Conservation (phyloP, 2,797 vertebrate species). For the Borostomias antarcticus region DNA sequence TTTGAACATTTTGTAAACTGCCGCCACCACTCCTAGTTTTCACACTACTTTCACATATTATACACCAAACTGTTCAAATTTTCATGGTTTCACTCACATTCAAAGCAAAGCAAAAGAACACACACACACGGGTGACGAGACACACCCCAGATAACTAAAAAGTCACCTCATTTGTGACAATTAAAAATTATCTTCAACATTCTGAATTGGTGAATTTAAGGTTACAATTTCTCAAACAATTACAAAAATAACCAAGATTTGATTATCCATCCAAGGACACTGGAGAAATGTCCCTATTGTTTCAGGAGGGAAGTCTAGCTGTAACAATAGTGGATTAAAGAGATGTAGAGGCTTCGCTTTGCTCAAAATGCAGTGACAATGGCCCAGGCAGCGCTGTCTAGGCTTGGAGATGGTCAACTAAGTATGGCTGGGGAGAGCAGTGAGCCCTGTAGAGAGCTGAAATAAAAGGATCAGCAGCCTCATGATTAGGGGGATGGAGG, state of each 20-base stretch:
- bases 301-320: neutral
- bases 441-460: conserved; percentile 1
- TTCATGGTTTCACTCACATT: no score
- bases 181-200: neutral
- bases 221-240: neutral
- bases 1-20: no score
- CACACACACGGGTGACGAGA: no score
- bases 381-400: neutral
- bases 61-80: no score
- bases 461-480: conserved; percentile 1
- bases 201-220: no score
- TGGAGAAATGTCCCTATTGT: neutral
- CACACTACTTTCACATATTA: no score
- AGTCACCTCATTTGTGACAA: neutral
- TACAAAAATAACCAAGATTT: neutral
- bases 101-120: no score
- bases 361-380: conserved; percentile 4
- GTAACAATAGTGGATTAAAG: neutral
- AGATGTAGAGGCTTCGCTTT: neutral
- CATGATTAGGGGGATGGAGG: conserved; percentile 1
- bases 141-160: no score
- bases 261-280: neutral
- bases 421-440: neutral
- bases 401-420: neutral
- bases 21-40: no score